Percentiles rank a stretch among this genome's conserved stretches.
Evolutionary conservation across 2,888 invertebrate genomes (phyloP).

Genomic region (Microctonus aethiopoides): DNA sequence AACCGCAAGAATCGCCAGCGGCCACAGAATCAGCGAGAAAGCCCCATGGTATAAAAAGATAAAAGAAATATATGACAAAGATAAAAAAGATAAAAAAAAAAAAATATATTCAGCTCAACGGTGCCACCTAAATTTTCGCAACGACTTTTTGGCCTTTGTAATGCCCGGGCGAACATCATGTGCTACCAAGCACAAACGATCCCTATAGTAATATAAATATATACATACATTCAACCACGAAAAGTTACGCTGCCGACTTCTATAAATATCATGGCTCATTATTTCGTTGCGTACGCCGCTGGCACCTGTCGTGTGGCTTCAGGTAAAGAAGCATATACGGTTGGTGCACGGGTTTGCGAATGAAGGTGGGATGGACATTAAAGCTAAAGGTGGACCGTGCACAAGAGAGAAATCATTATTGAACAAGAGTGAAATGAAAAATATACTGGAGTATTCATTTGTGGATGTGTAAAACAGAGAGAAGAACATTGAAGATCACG

Average conservation of each 20-base stretch:
- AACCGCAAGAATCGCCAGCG: conserved; percentile 24
- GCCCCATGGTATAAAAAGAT: conserved; percentile 1
- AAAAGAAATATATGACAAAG: conserved; percentile 6
- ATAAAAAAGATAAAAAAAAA: conserved; percentile 1
- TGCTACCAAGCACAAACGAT: conserved; percentile 6
- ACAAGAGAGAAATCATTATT: background rate
- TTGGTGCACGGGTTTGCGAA: background rate
- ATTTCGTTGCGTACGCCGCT: conserved; percentile 58
- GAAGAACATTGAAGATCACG: conserved; percentile 34
- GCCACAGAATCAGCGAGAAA: background rate
- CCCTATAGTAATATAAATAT: background rate
- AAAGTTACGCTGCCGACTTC: conserved; percentile 40
- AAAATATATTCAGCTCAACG: background rate
- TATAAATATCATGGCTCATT: conserved; percentile 54
- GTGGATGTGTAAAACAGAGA: conserved; percentile 22
- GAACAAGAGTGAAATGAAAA: conserved; percentile 21
- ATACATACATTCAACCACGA: background rate
- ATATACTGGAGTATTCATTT: conserved; percentile 26
- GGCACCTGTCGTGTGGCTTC: conserved; percentile 66
- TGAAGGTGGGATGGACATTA: conserved; percentile 20
- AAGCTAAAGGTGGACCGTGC: conserved; percentile 7
- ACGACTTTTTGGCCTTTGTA: background rate
- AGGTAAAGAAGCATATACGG: conserved; percentile 43
- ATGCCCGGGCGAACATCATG: background rate
- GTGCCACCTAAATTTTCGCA: conserved; percentile 10